Percentiles rank a stretch among this genome's conserved stretches.
Conservation (phyloP, 2,113 vertebrate species). For the Melanotaenia duboulayi region DNA sequence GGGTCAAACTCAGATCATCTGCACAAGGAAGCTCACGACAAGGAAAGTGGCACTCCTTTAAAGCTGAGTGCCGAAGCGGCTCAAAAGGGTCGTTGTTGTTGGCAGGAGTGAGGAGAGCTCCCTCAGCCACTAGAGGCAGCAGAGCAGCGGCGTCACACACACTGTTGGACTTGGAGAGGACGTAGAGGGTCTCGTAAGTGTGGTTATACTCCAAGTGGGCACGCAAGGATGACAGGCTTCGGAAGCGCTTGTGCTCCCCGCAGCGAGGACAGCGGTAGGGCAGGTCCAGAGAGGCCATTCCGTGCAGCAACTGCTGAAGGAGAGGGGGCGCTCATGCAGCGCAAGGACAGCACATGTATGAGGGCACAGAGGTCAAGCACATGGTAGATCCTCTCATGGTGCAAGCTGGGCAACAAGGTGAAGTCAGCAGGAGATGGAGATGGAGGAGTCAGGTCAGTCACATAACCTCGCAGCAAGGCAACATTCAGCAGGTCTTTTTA, state of each 20-base stretch:
- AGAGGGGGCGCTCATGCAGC: constrained; percentile 73
- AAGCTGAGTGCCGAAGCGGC: constrained; percentile 88
- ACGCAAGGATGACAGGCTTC: constrained; percentile 95
- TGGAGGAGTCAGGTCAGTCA: constrained; percentile 49
- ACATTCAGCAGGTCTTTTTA: constrained; percentile 40
- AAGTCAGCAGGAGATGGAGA: constrained; percentile 13
- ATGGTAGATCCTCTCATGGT: constrained; percentile 76
- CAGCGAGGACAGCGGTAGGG: constrained; percentile 98
- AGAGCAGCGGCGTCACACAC: constrained; percentile 93
- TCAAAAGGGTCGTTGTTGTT: constrained; percentile 89
- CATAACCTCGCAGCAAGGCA: constrained; percentile 58
- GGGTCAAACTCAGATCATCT: constrained; percentile 83
- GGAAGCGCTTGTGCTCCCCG: constrained; percentile 98
- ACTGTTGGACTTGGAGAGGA: constrained; percentile 98
- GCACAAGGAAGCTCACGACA: constrained; percentile 83
- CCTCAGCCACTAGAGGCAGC: constrained; percentile 90
- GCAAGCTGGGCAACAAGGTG: constrained; percentile 28
- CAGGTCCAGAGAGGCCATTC: constrained; percentile 98
- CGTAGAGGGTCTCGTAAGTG: constrained; percentile 98
- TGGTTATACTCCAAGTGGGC: constrained; percentile 99
- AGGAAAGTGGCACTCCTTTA: constrained; percentile 88
- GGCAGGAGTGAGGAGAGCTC: constrained; percentile 85
- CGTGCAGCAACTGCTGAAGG: constrained; percentile 75
- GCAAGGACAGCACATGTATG: constrained; percentile 63
- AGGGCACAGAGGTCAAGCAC: constrained; percentile 61